Conservation (phyloP, 2,113 vertebrate genomes). For the Centropus unirufus region DNA sequence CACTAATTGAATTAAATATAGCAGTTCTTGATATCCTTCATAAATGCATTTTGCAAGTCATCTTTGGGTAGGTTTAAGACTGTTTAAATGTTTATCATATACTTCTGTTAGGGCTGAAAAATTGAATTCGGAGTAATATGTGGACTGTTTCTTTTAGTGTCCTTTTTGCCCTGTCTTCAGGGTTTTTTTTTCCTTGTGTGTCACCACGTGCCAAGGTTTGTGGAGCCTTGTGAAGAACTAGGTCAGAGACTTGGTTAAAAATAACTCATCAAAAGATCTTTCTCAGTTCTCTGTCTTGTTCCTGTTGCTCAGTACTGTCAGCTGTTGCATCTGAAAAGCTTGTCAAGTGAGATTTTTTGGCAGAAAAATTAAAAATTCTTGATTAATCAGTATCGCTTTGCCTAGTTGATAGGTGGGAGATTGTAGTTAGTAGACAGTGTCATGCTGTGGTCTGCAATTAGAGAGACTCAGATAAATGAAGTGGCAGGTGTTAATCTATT, state of each 20-base stretch:
- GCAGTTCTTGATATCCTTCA: neutral
- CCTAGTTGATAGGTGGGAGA: neutral
- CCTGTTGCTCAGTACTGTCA: neutral
- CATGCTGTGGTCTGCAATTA: neutral
- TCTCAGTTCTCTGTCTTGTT: constrained; percentile 11
- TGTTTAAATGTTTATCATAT: neutral
- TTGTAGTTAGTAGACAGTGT: neutral
- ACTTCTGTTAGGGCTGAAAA: neutral
- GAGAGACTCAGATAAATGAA: neutral
- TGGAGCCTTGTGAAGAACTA: neutral
- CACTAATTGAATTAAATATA: neutral
- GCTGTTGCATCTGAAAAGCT: neutral
- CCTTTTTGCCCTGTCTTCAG: neutral
- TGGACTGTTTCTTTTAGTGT: neutral
- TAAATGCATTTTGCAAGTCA: neutral
- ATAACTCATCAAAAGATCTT: constrained; percentile 35
- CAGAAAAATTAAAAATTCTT: neutral
- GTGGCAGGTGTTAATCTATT: neutral
- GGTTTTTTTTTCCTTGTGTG: neutral
- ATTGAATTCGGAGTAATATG: neutral
- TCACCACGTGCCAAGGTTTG: neutral
- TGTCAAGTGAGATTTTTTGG: neutral
- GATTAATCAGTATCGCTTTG: neutral
- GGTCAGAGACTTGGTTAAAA: constrained; percentile 56
- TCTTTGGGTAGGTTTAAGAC: neutral